Conservation (phyloP, 53 echinoderm and acorn worm species). For the Mesocentrotus franciscanus region DNA sequence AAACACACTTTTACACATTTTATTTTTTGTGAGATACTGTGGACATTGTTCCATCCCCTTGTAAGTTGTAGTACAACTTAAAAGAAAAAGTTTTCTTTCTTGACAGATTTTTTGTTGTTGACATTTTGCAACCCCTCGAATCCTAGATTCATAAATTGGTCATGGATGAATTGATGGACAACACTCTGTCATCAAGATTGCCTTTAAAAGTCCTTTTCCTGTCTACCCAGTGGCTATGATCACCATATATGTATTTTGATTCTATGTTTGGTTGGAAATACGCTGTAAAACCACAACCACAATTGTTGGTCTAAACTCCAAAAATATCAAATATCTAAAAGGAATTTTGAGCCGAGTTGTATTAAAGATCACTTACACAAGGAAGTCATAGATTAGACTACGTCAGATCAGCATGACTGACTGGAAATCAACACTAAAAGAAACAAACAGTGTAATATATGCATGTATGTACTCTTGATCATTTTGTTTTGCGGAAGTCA, state of each 20-base stretch:
- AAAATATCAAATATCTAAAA: not conserved
- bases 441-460: not conserved
- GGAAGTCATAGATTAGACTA: conserved; percentile 23
- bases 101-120: too few species aligned
- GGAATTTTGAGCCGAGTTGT: not conserved
- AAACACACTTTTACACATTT: too few species aligned
- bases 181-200: not conserved
- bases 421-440: not conserved
- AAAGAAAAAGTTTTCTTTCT: too few species aligned
- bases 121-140: too few species aligned
- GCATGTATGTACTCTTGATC: too few species aligned
- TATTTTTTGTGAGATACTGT: too few species aligned
- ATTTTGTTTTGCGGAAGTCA: too few species aligned
- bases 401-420: not conserved
- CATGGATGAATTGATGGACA: not conserved
- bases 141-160: too few species aligned
- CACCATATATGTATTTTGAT: not conserved
- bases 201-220: not conserved
- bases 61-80: too few species aligned
- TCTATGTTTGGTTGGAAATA: conserved; percentile 3
- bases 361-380: conserved; percentile 1
- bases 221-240: not conserved
- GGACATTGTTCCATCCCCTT: too few species aligned
- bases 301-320: not conserved
- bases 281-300: conserved; percentile 19